These are phyloP conservation scores for Zelleria hepariella DNA, from an alignment of 2,888 invertebrate species.

Conservation along the genomic window DNA sequence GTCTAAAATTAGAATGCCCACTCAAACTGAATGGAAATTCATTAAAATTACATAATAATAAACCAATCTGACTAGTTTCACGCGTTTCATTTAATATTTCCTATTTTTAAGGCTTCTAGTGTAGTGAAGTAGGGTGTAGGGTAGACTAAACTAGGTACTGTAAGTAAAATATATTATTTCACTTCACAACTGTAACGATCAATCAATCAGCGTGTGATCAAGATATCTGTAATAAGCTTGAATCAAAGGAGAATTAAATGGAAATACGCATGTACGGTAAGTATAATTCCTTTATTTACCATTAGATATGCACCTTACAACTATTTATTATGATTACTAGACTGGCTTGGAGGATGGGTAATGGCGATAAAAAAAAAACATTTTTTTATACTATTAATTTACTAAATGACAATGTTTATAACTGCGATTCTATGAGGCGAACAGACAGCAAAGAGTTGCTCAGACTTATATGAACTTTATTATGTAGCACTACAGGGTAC, in stretches of 20 bases:
- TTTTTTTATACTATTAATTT: not conserved
- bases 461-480: not conserved
- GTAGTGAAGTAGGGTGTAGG: too few relatives aligned
- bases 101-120: too few relatives aligned
- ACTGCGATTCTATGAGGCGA: not conserved
- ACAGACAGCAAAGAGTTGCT: not conserved
- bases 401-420: not conserved
- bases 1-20: slow-evolving; percentile 43
- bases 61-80: slow-evolving; percentile 58
- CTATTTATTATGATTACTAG: slow-evolving; percentile 42
- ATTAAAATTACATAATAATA: slow-evolving; percentile 46
- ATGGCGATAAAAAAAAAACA: not conserved
- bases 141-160: too few relatives aligned
- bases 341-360: slow-evolving; percentile 39
- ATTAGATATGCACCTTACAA: slow-evolving; percentile 52
- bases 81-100: not conserved
- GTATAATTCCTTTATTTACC: slow-evolving; percentile 55
- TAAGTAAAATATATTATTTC: too few relatives aligned
- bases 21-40: slow-evolving; percentile 44
- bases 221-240: not conserved
- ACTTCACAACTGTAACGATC: too few relatives aligned
- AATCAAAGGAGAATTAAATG: not conserved
- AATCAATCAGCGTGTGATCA: not conserved
- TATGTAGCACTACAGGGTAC: not conserved
- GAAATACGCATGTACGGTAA: slow-evolving; percentile 21